Evolutionary conservation across 2,888 invertebrate genomes (phyloP).

Genomic region (Heliconius charithonia): DNA sequence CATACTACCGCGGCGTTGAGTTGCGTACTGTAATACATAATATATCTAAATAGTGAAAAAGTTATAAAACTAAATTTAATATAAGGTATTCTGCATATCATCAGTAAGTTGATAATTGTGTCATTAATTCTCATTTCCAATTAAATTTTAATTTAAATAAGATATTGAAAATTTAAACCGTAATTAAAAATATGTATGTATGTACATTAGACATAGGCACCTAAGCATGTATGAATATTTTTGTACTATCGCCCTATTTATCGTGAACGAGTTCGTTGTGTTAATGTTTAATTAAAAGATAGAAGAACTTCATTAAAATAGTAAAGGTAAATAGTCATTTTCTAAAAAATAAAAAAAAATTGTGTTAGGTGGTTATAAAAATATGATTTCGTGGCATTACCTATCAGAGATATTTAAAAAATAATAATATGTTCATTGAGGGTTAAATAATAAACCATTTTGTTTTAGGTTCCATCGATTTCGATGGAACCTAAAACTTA

Average conservation of each 20-base stretch:
- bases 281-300: constrained; percentile 37
- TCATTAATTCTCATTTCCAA: neutral
- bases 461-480: too few relatives aligned
- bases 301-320: constrained; percentile 10
- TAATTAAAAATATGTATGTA: neutral
- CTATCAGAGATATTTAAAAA: neutral
- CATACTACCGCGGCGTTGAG: neutral
- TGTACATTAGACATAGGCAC: neutral
- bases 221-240: neutral
- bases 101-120: neutral
- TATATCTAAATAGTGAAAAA: neutral
- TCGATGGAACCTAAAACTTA: too few relatives aligned
- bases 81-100: neutral
- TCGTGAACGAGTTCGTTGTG: constrained; percentile 25
- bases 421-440: too few relatives aligned
- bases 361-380: neutral
- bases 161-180: neutral
- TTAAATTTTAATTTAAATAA: neutral
- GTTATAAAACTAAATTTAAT: too few relatives aligned
- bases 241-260: constrained; percentile 7
- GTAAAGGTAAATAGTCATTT: neutral
- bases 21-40: neutral
- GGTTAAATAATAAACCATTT: too few relatives aligned
- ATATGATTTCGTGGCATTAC: neutral
- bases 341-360: neutral